Base-by-base conservation (phyloP, 2,888 invertebrate species). In the Bombylius major region DNA sequence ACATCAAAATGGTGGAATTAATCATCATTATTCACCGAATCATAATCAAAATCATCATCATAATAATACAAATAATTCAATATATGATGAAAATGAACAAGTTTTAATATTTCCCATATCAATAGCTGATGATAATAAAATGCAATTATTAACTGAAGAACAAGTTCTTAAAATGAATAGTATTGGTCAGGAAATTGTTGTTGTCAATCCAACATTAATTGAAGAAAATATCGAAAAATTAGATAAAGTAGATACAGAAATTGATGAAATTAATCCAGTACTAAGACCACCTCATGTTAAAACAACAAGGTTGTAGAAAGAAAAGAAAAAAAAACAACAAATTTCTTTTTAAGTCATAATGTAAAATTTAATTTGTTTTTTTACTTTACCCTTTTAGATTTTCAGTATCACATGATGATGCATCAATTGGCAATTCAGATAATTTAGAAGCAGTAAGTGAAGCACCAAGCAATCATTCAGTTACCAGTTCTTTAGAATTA, bases 401-500 rank as follows among this genome's bases (percentile, higher is more conserved):
- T 73, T 90, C 90, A 0, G 77, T 89, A 50, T 90, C 89, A 0
- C 89, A 89, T 67, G 95, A 95, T 67, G 95, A 95, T 72, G 94
- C 92, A 32, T 94, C 89, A 0, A 84, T 90, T 56, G 91, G 92
- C 13, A 93, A 92, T 67, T 94, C 93, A 5, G 95, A 96, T 70
- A 94, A 94, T 75, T 76, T 94, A 63, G 96, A 96, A 73, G 95
- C 90, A 0, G 91, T 95, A 34, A 95, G 94, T 4, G 96, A 96
- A 72, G 95, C 93, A 0, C 94, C 95, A 0, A 94, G 93, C 55
- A 94, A 94, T 75, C 94, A 94, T 75, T 94, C 94, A 62, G 93
- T 93, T 54, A 91, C 91, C 6, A 94, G 93, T 56, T 89, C 89
- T 48, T 77, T 93, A 48, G 94, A 94, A 67, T 76, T 94, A 56